These are phyloP conservation scores for Drosophila borborema DNA, from an alignment of 2,888 invertebrate genomes.

Conservation along the genomic window DNA sequence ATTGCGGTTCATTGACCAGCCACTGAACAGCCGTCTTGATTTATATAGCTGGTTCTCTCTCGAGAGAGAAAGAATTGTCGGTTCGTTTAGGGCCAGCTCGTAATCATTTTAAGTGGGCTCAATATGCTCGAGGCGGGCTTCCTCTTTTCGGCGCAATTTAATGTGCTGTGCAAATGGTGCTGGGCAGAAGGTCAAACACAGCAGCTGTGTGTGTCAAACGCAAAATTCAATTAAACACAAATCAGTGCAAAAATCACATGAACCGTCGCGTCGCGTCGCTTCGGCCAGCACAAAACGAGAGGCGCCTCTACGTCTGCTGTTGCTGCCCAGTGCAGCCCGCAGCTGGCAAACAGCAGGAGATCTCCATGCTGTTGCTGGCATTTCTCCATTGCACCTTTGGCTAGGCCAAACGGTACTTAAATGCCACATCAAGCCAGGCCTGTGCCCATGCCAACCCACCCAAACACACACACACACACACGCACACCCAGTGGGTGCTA, in stretches of 20 bases:
- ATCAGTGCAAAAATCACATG: constrained; percentile 71
- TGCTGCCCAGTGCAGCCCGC: constrained; percentile 7
- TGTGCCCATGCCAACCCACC: background rate
- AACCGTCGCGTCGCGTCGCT: constrained; percentile 18
- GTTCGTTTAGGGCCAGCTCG: constrained; percentile 31
- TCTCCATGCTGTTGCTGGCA: constrained; percentile 18
- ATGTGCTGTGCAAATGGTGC: constrained; percentile 44
- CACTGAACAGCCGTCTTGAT: constrained; percentile 58
- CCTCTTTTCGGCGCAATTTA: constrained; percentile 56
- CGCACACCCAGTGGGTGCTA: constrained; percentile 4
- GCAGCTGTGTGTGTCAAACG: constrained; percentile 56
- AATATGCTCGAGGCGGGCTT: constrained; percentile 40
- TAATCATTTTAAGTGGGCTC: constrained; percentile 63
- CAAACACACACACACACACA: constrained; percentile 2
- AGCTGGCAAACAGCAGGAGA: constrained; percentile 37
- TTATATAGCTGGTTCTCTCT: constrained; percentile 45
- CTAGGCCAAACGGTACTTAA: constrained; percentile 55
- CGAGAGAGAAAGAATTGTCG: constrained; percentile 17
- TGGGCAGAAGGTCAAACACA: constrained; percentile 17
- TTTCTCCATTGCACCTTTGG: constrained; percentile 51
- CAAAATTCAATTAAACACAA: constrained; percentile 78
- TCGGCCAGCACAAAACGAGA: constrained; percentile 4
- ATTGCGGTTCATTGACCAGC: constrained; percentile 72
- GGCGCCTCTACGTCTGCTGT: background rate
- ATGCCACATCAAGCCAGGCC: constrained; percentile 39